Evolutionary conservation across 2,113 vertebrate species (phyloP), one percentile per base, ranked within the genome.

Genomic region (Gallinago media): DNA sequence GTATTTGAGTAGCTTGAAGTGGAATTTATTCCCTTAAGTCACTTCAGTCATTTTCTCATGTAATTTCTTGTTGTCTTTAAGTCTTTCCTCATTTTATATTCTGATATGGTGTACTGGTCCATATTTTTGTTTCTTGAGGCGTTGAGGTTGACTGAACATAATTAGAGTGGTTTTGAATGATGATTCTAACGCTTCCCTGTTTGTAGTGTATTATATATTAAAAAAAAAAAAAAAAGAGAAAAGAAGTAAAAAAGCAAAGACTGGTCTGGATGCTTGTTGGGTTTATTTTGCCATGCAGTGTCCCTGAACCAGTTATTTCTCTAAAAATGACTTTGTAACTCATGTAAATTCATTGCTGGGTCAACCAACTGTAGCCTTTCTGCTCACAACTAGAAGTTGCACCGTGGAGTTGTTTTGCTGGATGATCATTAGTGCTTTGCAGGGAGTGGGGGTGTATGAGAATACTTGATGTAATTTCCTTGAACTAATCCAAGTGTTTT

Each of bases 401-500:
- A n/a, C 47, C 34, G 44, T 56, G 27, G 21, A 9, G 26, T 14
- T 46, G 71, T 77, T 76, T 50, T 52, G 7, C 81, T 94, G 32
- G 15, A 19, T 88, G 26, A 62, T 92, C 42, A 16, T 87, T 91
- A 87, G 34, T 38, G 55, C 46, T 76, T 91, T 34, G 15, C 20
- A 42, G 75, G 54, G 42, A 63, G 31, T 26, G 17, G 42, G 38
- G 36, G 19, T 84, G 29, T 85, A 31, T 87, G 55, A 65, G 74
- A 84, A 65, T 29, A 91, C 38, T 23, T 92, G 62, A 79, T 58
- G 34, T 78, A 4, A 78, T 63, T 94, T 94, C 49, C 55, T 72
- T 95, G 20, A 80, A 65, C 49, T 93, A 92, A 92, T 85, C 40
- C 23, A 88, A 36, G 71, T 61, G 40, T 86, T 92, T 89, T 95